Base-by-base conservation (phyloP, 2,888 invertebrate genomes). In the Tenodera sinensis region DNA sequence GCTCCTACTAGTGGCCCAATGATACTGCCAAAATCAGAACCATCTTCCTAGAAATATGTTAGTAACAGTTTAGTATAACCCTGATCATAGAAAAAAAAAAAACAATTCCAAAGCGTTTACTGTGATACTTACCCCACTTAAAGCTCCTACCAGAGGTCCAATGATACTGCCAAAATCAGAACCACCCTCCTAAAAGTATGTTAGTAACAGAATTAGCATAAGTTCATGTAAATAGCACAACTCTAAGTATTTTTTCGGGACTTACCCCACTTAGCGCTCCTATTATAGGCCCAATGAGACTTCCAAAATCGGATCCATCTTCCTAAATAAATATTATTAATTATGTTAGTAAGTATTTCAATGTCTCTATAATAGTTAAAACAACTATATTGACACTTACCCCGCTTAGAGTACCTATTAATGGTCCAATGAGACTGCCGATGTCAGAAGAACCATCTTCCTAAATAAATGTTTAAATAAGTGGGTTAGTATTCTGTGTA, bases 201-300 rank as follows among this genome's bases (percentile, higher is more conserved):
- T 71, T 71, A 71, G 54, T 71, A 12, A 2, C 42, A 42, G 42
- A 2, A 6, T 42, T 42, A 42, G 2, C 12, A 42, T 42, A 1
- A 12, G 2, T 42, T 42, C 42, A 42, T 42, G 12, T 42, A 42
- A 42, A 42, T 42, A 42, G 12, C 1, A 12, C 12, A 42, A 42
- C 12, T 1, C 1, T 12, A 12, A 42, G 20, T 0, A 0, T 71
- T 71, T 6, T 71, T 20, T 25, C 4, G 54, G 54, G 28, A 71
- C 85, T 90, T 89, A 90, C 90, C 89, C 90, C 89, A 54, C 89
- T 89, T 87, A 87, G 88, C 28, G 84, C 20, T 2, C 89, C 89
- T 12, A 89, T 28, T 12, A 90, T 87, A 27, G 88, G 88, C 2
- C 83, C 83, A 34, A 89, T 82, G 28, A 89, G 89, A 20, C 85